Evolutionary conservation across 1,140 invertebrate genomes (phyloP).

Genomic region (Musca domestica): DNA sequence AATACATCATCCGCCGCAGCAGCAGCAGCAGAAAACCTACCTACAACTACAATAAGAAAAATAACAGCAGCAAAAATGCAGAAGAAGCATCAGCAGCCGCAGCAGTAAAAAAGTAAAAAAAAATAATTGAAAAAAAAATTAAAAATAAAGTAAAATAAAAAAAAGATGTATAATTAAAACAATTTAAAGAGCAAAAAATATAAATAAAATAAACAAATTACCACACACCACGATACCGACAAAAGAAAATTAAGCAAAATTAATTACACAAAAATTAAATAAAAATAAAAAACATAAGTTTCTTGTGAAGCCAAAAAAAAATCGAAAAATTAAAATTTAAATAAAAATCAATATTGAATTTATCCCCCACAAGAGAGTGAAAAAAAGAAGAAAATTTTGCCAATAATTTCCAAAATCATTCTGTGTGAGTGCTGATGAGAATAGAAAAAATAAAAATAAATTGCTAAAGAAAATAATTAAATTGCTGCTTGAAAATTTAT

Average conservation of each 20-base stretch:
- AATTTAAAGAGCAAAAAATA: slow-evolving; percentile 24
- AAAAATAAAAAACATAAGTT: slow-evolving; percentile 26
- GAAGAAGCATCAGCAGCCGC: slow-evolving; percentile 1
- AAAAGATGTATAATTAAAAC: slow-evolving; percentile 15
- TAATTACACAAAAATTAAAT: slow-evolving; percentile 14
- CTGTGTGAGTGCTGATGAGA: too few relatives aligned
- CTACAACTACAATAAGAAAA: slow-evolving; percentile 15
- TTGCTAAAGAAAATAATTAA: background rate
- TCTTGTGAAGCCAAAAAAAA: too few relatives aligned
- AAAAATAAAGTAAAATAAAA: background rate
- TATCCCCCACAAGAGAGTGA: slow-evolving; percentile 26
- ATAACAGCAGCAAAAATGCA: slow-evolving; percentile 14
- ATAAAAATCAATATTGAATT: slow-evolving; percentile 2
- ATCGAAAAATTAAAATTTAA: slow-evolving; percentile 23
- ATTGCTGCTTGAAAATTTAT: background rate
- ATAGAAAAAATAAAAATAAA: background rate
- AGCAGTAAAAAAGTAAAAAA: slow-evolving; percentile 14
- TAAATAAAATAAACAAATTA: slow-evolving; percentile 3
- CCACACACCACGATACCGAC: background rate
- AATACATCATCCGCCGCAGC: too few relatives aligned
- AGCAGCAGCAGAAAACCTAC: background rate
- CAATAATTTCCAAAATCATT: slow-evolving; percentile 33
- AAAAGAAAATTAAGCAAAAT: slow-evolving; percentile 12
- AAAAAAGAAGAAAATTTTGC: slow-evolving; percentile 20
- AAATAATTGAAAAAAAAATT: slow-evolving; percentile 11